Evolutionary conservation across 2,113 vertebrate genomes (phyloP).

Genomic region (Lamprotornis superbus): DNA sequence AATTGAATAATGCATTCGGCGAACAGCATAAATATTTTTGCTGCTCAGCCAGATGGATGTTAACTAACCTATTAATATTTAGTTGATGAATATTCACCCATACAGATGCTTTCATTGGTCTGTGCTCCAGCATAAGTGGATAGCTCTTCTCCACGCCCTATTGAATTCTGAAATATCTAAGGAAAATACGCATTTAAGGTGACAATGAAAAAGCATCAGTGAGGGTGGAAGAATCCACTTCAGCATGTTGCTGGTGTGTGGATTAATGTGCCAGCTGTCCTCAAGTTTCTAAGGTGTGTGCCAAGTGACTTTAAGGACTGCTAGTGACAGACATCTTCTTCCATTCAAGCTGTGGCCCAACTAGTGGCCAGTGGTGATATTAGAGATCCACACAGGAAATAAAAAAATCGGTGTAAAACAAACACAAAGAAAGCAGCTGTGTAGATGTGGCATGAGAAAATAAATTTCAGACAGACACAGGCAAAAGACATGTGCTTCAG

Average conservation of each 20-base stretch:
- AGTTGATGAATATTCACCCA: slow-evolving; percentile 45
- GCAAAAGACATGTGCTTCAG: neutral
- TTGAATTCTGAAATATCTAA: neutral
- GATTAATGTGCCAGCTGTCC: neutral
- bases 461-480: neutral
- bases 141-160: neutral
- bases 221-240: neutral
- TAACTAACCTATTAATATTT: slow-evolving; percentile 59
- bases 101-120: slow-evolving; percentile 37
- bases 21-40: slow-evolving; percentile 40
- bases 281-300: neutral
- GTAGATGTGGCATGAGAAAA: neutral
- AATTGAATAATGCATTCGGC: neutral
- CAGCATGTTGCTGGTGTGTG: neutral
- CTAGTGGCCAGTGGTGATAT: neutral
- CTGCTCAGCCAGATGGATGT: slow-evolving; percentile 54
- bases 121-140: slow-evolving; percentile 27
- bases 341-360: neutral
- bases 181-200: slow-evolving; percentile 7
- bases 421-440: neutral
- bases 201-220: neutral
- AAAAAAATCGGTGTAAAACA: neutral
- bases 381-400: neutral
- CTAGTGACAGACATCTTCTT: neutral
- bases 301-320: neutral